Evolutionary conservation across 2,888 invertebrate genomes (phyloP), one percentile per base, ranked within the genome.

Genomic region (Ctenicera cuprea): DNA sequence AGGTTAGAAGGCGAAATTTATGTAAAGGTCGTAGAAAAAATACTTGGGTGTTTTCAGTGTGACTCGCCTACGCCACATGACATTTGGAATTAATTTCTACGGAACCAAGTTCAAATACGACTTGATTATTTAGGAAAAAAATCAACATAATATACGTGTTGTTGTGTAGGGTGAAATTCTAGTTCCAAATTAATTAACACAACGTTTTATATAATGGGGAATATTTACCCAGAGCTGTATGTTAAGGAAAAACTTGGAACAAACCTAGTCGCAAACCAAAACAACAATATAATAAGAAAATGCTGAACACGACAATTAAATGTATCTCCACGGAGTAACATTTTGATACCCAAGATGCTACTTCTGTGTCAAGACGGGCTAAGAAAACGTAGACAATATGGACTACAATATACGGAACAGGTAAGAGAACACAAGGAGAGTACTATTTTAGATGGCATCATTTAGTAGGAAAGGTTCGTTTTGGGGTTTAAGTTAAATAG

Each of bases 401-500:
- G 20, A 48, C 18, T 48, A 18, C 11, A 48, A 20, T 18, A 48
- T 18, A 48, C 11, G 14, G 20, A 48, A 48, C 9, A 48, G 20
- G 48, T 48, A 48, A 8, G 48, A 7, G 18, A 48, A 48, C 18
- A 18, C 20, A n/a, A 48, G 20, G 14, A 18, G 20, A 48, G 8
- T 16, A 9, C 4, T 20, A n/a, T n/a, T n/a, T n/a, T n/a, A 48
- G 16, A 48, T 18, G 8, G 48, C 48, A 18, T 48, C 20, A 18
- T 48, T 48, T 48, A 48, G 20, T 3, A 9, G 48, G 8, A 48
- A 48, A 48, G 48, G 48, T 18, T 18, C 11, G 20, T 16, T 20
- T 18, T 20, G 20, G 48, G 48, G 14, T 16, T 48, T 48, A 18
- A 18, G 14, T 48, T 48, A 48, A 48, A 18, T 48, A 48, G 48